Evolutionary conservation across 2,113 vertebrate genomes (phyloP).

Genomic region (Oceanodroma tethys): DNA sequence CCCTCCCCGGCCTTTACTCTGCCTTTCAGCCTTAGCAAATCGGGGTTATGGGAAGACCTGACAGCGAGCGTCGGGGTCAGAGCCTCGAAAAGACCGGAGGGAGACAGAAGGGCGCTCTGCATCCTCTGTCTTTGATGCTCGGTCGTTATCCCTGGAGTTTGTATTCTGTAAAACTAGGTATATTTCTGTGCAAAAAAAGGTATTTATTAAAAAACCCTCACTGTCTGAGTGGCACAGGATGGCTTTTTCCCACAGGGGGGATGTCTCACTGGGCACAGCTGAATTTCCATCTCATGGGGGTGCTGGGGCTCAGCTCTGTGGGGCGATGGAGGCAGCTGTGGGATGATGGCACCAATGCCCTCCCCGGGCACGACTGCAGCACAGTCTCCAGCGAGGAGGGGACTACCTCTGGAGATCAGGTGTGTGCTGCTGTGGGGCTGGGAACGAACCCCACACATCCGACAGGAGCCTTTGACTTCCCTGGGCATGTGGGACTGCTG

Average conservation of each 20-base stretch:
- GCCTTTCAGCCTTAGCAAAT: not conserved
- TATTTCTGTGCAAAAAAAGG: conserved; percentile 64
- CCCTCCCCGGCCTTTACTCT: not conserved
- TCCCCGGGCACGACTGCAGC: accelerated
- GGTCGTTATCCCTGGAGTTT: conserved; percentile 45
- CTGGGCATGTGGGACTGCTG: not conserved
- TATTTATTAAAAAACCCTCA: conserved; percentile 70
- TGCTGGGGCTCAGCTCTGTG: not conserved
- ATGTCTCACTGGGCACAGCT: not conserved
- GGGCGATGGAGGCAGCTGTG: not conserved
- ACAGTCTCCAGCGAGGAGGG: not conserved
- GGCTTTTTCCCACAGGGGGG: not conserved
- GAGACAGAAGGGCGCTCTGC: not conserved
- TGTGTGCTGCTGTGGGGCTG: not conserved
- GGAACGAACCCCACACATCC: accelerated
- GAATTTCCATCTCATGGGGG: not conserved
- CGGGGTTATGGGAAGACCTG: not conserved
- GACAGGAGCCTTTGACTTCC: not conserved
- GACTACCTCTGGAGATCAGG: accelerated
- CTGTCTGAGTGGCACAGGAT: not conserved
- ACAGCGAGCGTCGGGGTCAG: not conserved
- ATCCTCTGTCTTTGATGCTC: conserved; percentile 37
- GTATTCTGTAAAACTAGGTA: conserved; percentile 68
- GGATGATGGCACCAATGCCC: not conserved
- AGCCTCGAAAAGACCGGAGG: not conserved